These are phyloP conservation scores for Cyanoderma ruficeps DNA, from an alignment of 2,113 vertebrate species.

Conservation along the genomic window DNA sequence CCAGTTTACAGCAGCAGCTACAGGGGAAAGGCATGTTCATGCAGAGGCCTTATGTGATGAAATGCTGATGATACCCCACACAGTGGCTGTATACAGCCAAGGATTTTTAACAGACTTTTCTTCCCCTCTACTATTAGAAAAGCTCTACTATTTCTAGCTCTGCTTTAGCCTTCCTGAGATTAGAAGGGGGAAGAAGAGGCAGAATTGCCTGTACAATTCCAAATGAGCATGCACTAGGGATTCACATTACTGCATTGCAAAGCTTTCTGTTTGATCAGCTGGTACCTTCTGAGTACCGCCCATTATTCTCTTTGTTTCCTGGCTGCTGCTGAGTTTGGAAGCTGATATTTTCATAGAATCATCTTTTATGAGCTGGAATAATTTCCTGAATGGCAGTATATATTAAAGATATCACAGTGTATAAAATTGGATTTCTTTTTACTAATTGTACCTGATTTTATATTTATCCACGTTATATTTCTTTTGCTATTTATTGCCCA, in stretches of 20 bases:
- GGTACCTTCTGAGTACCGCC: background rate
- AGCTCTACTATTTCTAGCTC: background rate
- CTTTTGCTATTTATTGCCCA: background rate
- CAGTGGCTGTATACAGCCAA: background rate
- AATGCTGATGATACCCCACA: background rate
- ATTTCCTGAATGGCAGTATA: background rate
- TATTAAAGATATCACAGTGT: background rate
- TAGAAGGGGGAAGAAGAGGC: background rate
- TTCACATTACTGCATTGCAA: background rate
- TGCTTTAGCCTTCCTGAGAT: background rate
- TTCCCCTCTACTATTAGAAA: background rate
- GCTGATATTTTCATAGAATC: background rate
- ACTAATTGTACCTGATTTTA: background rate
- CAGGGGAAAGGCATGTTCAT: background rate
- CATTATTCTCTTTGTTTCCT: background rate
- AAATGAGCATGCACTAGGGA: background rate
- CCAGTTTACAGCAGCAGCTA: background rate
- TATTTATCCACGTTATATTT: background rate
- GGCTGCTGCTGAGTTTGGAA: background rate
- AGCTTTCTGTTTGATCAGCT: background rate
- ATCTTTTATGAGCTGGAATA: background rate
- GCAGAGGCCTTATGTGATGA: background rate
- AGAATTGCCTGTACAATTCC: background rate
- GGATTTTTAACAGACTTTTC: background rate
- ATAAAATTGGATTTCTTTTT: background rate